phyloP scores from a whole-genome alignment of 2,888 invertebrate species.

The Epinotia nisella region DNA sequence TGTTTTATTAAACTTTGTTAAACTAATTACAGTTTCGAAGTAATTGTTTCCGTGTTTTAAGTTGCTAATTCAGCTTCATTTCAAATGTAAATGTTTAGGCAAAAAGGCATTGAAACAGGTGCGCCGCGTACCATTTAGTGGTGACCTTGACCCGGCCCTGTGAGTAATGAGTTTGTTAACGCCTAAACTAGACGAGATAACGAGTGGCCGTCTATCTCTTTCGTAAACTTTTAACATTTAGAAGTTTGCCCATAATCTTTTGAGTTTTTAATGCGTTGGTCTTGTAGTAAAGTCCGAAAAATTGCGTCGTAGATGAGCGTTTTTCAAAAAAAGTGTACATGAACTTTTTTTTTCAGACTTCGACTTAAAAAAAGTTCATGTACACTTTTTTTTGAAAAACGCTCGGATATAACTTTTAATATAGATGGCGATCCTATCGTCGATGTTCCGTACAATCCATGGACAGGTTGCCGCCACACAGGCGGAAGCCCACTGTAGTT shows the following conservation, averaged over 20 bases:
- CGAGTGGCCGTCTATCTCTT: conserved; percentile 13
- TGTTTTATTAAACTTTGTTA: background rate
- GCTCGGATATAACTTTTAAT: too few relatives aligned
- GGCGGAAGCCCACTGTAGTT: too few relatives aligned
- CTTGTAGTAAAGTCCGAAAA: background rate
- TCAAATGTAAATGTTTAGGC: background rate
- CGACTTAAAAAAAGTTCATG: too few relatives aligned
- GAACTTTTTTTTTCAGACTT: too few relatives aligned
- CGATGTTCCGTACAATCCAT: background rate
- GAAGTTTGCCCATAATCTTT: background rate
- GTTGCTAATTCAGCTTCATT: background rate
- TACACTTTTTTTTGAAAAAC: too few relatives aligned
- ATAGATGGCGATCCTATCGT: background rate
- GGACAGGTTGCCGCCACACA: too few relatives aligned
- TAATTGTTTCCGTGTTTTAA: background rate
- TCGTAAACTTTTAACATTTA: background rate
- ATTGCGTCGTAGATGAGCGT: background rate
- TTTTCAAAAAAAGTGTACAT: too few relatives aligned
- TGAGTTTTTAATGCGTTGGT: background rate
- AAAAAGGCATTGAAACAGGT: conserved; percentile 28
- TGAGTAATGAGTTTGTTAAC: conserved; percentile 34
- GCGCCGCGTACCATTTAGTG: background rate
- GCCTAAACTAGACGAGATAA: conserved; percentile 29
- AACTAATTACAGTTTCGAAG: background rate
- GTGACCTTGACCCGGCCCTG: conserved; percentile 34